phyloP scores from a whole-genome alignment of 2,888 invertebrate genomes.

The Synanthedon myopaeformis region DNA sequence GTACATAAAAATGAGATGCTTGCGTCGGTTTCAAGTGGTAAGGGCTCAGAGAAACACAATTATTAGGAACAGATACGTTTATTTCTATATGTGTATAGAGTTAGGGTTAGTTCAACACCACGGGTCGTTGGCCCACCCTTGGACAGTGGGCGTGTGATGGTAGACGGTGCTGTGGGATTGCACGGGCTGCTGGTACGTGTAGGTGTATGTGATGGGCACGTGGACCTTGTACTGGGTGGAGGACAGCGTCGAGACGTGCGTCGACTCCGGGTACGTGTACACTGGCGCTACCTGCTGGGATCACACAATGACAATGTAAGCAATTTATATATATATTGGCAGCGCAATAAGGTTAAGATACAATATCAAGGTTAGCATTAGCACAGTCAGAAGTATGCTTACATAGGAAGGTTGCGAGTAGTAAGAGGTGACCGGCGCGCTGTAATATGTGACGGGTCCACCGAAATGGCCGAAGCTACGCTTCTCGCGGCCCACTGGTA shows the following conservation, averaged over 20 bases:
- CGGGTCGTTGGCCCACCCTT: conserved; percentile 2
- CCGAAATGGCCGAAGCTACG: conserved; percentile 12
- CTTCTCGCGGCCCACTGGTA: conserved; percentile 10
- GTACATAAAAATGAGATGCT: no score
- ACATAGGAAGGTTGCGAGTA: neutral
- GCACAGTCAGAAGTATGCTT: neutral
- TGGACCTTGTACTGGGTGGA: conserved; percentile 3
- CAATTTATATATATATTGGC: no score
- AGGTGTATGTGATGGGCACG: neutral
- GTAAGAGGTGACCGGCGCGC: neutral
- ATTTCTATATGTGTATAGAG: no score
- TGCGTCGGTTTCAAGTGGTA: no score
- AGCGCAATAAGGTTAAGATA: no score
- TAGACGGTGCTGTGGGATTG: conserved; percentile 5
- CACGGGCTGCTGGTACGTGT: conserved; percentile 7
- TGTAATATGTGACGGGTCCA: neutral
- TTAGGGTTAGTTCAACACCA: neutral
- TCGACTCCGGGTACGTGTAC: conserved; percentile 8
- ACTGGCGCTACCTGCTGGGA: conserved; percentile 1
- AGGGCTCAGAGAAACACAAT: no score
- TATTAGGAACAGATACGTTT: no score
- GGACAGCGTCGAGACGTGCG: conserved; percentile 4
- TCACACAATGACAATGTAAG: no score
- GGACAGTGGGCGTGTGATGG: conserved; percentile 6
- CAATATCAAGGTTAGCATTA: no score